Evolutionary conservation across 2,888 invertebrate species (phyloP), one percentile per base, ranked within the genome.

Genomic region (Catocala fraxini): DNA sequence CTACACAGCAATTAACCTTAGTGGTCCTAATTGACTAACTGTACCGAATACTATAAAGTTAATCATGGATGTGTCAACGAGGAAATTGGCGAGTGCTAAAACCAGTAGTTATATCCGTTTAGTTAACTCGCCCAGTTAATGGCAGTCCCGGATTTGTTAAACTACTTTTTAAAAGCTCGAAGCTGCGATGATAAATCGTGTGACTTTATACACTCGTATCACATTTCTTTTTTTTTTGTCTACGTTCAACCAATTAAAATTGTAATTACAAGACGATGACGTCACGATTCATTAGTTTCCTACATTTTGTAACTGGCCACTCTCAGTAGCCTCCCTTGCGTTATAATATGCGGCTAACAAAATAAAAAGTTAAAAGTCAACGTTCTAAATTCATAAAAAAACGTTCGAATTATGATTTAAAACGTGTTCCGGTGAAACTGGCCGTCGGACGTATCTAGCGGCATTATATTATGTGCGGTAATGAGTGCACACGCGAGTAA

Each of bases 371-470:
- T 76, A 84, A 88, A 90, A 91, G 90, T 88, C 88, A 87, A 91
- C 88, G 93, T 90, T 91, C 93, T 87, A 92, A 90, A 92, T 92
- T 92, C 58, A 63, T 86, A 89, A 92, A 91, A 91, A 91, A 75
- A 65, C 89, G 91, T 89, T 92, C 91, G 90, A 93, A 93, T 91
- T 94, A 93, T 93, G 93, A 93, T 94, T 93, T 93, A 92, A 93
- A 94, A 94, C 94, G 91, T 93, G 94, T 94, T 94, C 93, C 90
- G 92, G 93, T 90, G 93, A 93, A 93, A 93, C 93, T 92, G 87
- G 91, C 88, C 86, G 93, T 90, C 92, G 90, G 92, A 91, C 87
- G 89, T 89, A 89, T 92, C 92, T 92, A 93, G 91, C 90, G 87
- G 85, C 89, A 91, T 91, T 91, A 92, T 90, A 92, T 88, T 90